Evolutionary conservation across 2,888 invertebrate species (phyloP).

Genomic region (Drosophila acutilabella): DNA sequence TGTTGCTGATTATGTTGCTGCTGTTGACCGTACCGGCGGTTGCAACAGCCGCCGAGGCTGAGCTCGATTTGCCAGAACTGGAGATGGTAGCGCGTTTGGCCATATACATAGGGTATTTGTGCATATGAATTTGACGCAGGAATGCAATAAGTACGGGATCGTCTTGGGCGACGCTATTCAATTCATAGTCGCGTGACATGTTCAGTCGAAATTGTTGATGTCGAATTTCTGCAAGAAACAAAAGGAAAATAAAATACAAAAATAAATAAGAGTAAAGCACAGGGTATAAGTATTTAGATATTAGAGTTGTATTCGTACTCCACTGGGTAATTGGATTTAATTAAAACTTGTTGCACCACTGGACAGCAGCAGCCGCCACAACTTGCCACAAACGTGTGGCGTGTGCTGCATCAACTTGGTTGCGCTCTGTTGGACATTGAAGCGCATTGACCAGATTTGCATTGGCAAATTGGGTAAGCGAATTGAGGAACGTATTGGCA

Average conservation of each 20-base stretch:
- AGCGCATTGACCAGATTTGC: constrained; percentile 73
- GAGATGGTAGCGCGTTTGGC: constrained; percentile 38
- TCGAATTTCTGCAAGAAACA: constrained; percentile 86
- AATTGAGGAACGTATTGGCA: constrained; percentile 40
- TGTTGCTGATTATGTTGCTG: constrained; percentile 22
- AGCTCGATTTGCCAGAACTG: constrained; percentile 53
- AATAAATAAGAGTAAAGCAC: neutral
- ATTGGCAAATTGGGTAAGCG: constrained; percentile 55
- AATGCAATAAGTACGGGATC: constrained; percentile 91
- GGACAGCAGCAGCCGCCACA: constrained; percentile 35
- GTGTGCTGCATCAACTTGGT: constrained; percentile 62
- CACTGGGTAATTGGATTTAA: constrained; percentile 67
- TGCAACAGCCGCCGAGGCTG: constrained; percentile 39
- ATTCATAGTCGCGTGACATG: constrained; percentile 92
- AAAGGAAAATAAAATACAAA: constrained; percentile 6
- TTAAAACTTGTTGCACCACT: constrained; percentile 77
- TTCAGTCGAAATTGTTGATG: constrained; percentile 92
- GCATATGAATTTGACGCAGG: constrained; percentile 90
- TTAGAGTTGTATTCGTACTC: constrained; percentile 5
- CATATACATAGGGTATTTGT: constrained; percentile 83
- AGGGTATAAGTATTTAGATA: neutral
- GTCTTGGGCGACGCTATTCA: constrained; percentile 90
- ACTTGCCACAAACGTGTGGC: constrained; percentile 49
- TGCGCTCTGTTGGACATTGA: constrained; percentile 63
- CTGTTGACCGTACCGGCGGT: constrained; percentile 46